phyloP scores from a whole-genome alignment of 1,140 invertebrate genomes.

The Cydia splendana region DNA sequence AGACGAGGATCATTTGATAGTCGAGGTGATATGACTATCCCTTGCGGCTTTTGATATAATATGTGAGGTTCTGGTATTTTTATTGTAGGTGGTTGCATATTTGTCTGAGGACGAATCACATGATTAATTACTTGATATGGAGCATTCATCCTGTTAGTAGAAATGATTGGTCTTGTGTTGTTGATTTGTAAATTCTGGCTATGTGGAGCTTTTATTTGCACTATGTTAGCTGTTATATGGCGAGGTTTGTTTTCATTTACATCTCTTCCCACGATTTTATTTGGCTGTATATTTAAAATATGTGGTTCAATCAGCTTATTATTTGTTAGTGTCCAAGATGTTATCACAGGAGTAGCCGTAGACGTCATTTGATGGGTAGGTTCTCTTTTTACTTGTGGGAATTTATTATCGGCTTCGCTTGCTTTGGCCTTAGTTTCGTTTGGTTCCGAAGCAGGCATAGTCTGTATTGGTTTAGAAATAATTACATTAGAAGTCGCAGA shows the following conservation, averaged over 20 bases:
- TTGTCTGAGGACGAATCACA: conserved; percentile 66
- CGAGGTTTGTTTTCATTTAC: conserved; percentile 67
- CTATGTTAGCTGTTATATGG: conserved; percentile 74
- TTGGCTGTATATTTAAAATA: conserved; percentile 60
- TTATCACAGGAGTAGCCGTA: conserved; percentile 80
- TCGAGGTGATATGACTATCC: conserved; percentile 79
- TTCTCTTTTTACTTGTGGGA: conserved; percentile 70
- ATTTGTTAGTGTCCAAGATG: conserved; percentile 74
- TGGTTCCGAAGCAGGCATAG: conserved; percentile 51
- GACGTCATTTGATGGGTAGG: conserved; percentile 72
- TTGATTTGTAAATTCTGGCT: conserved; percentile 57
- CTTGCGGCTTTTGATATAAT: conserved; percentile 77
- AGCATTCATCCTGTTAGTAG: conserved; percentile 59
- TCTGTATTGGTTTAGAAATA: conserved; percentile 53
- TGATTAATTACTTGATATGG: conserved; percentile 77
- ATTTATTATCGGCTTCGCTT: conserved; percentile 54
- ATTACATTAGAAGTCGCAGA: conserved; percentile 25
- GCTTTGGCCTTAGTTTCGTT: conserved; percentile 44
- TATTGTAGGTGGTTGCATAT: conserved; percentile 81
- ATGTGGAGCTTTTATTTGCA: conserved; percentile 67
- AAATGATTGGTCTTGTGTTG: conserved; percentile 64
- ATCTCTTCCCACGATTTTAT: conserved; percentile 51
- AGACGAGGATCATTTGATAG: conserved; percentile 66
- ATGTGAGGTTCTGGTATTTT: conserved; percentile 81
- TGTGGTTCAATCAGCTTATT: conserved; percentile 70